Evolutionary conservation across 2,797 vertebrate genomes (phyloP), one percentile per base, ranked within the genome.

Genomic region (Muscicapa comitata): DNA sequence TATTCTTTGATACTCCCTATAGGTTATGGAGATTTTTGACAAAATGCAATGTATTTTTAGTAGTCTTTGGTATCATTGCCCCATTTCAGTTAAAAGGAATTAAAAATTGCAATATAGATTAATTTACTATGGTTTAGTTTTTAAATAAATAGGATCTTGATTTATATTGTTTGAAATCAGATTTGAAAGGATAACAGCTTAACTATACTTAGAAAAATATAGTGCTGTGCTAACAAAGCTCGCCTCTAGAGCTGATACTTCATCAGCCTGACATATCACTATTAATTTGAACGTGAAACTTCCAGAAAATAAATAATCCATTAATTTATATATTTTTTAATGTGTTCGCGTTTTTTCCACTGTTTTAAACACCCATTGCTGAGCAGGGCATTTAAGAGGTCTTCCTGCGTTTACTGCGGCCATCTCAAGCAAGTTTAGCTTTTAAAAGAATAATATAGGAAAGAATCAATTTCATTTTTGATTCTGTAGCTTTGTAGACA

Each of bases 121-220:
- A 73, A 96, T 90, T 95, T 90, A 72, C 48, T 88, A 31, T 12
- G 2, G 38, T 70, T 89, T 81, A 72, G 47, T 88, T 93, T 94
- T 90, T 71, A 93, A 59, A 48, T 70, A 89, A 94, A 72, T 42
- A 63, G 12, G 21, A 62, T 48, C 16, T 91, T 96, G 86, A 92
- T 91, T 97, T 94, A 80, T 84, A 74, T 31, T 77, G 24, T 70
- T 86, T 93, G 77, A 90, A 94, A 95, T 93, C 10, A 90, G 77
- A 89, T 90, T 88, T 88, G 75, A 93, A 96, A 90, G 61, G 54
- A 40, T 80, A 96, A 71, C 45, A 88, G 37, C 33, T 92, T 92
- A 93, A 88, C 38, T 86, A 31, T 87, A 88, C 90, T 85, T 90
- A 86, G 84, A 95, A 95, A 94, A 94, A 94, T 86, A 91, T 40